Evolutionary conservation across 2,888 invertebrate genomes (phyloP), one percentile per base, ranked within the genome.

Genomic region (Dusona sp.): DNA sequence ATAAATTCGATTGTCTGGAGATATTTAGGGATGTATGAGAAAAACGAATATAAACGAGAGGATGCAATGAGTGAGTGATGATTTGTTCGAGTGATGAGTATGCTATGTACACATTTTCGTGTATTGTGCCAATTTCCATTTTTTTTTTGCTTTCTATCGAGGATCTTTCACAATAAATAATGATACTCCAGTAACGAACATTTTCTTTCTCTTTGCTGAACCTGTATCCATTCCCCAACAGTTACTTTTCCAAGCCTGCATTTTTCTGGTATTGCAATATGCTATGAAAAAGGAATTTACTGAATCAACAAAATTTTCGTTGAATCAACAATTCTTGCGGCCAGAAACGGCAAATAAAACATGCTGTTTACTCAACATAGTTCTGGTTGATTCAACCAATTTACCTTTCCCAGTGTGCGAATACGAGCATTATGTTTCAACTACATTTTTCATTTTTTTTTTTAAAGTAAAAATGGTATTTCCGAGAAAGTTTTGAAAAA

Each of bases 141-240:
- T 72, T 42, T 42, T 42, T 83, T 65, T n/a, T 48, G 75, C 65
- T 57, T 79, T 67, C 70, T 57, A 79, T 75, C 67, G 75, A 83
- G 38, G 13, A 79, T 48, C 72, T 83, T 48, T 25, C 83, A 85
- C 48, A 83, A 83, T 83, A 80, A 86, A 83, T 65, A 36, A 83
- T 79, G 48, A 38, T 65, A 64, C 51, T 48, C 25, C 42, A 36
- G 16, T 42, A 54, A n/a, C 61, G 3, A 57, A 51, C 3, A 19
- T 54, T 22, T 13, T 36, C 25, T 25, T 3, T 4, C 2, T 0
- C 2, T n/a, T 19, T 9, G 3, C 25, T 29, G 8, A 25, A 3
- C 48, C 19, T n/a, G 3, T 2, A 70, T 70, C 3, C 29, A 29
- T 29, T 45, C 6, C 38, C 38, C 22, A 36, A 11, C 11, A 1